Conservation (phyloP, 2,797 vertebrate genomes). For the Eospalax fontanierii region DNA sequence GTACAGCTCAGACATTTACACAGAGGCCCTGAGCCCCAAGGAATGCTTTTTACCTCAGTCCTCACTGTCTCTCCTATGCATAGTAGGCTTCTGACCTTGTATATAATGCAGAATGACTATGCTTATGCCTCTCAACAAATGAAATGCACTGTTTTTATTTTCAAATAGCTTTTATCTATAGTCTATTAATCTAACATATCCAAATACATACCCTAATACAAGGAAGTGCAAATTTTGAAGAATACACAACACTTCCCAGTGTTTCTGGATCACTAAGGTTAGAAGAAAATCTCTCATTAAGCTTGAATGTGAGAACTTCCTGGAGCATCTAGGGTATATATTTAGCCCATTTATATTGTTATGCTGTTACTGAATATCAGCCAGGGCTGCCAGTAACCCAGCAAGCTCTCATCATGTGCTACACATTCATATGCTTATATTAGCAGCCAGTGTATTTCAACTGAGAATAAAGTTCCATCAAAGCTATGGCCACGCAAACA, state of each 20-base stretch:
- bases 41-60: neutral
- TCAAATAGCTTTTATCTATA: neutral
- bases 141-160: constrained; percentile 1
- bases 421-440: neutral
- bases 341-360: neutral
- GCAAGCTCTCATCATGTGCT: neutral
- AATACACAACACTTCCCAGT: neutral
- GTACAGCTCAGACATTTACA: neutral
- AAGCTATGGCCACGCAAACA: neutral
- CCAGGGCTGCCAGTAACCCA: neutral
- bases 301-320: neutral
- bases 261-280: neutral
- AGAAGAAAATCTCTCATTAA: neutral
- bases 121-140: neutral
- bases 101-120: constrained; percentile 17
- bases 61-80: neutral
- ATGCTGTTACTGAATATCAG: neutral
- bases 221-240: constrained; percentile 19
- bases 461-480: constrained; percentile 59
- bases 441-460: neutral
- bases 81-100: neutral
- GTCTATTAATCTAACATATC: neutral
- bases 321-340: neutral
- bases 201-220: neutral
- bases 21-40: neutral